A percentile compares a stretch with the other conserved stretches of the same genome.
Evolutionary conservation across 2,888 invertebrate genomes (phyloP).

Genomic region (Lissonota sp.): DNA sequence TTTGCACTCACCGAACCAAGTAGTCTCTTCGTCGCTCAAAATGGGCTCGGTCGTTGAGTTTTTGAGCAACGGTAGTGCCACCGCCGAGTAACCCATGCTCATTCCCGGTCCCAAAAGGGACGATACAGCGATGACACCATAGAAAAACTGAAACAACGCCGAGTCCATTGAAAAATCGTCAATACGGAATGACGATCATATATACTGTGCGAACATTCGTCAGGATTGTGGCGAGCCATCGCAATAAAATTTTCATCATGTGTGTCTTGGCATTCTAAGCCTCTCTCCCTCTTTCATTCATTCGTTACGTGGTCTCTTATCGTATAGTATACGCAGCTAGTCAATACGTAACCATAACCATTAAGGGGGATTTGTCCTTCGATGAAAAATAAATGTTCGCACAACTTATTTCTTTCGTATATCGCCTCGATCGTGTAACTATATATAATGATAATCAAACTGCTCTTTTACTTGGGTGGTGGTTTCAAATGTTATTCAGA

Average conservation of each 20-base stretch:
- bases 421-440: conserved; percentile 14
- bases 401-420: too few species aligned
- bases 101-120: conserved; percentile 67
- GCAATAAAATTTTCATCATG: conserved; percentile 27
- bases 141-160: conserved; percentile 63
- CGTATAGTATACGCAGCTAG: not conserved
- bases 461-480: too few species aligned
- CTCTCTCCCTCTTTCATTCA: conserved; percentile 34
- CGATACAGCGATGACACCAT: conserved; percentile 61
- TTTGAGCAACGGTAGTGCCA: conserved; percentile 76
- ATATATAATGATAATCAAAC: conserved; percentile 24
- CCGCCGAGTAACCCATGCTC: conserved; percentile 78
- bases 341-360: conserved; percentile 45
- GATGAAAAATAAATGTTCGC: conserved; percentile 3
- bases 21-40: conserved; percentile 80
- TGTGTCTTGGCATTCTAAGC: conserved; percentile 7
- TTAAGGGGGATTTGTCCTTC: conserved; percentile 53
- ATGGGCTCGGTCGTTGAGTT: conserved; percentile 70
- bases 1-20: conserved; percentile 84
- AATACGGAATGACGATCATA: conserved; percentile 1
- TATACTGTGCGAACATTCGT: not conserved
- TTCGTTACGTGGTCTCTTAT: conserved; percentile 43
- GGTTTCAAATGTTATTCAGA: too few species aligned
- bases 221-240: conserved; percentile 8
- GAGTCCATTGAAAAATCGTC: conserved; percentile 47